phyloP scores from a whole-genome alignment of 2,888 invertebrate genomes.

The Miltochrista miniata region DNA sequence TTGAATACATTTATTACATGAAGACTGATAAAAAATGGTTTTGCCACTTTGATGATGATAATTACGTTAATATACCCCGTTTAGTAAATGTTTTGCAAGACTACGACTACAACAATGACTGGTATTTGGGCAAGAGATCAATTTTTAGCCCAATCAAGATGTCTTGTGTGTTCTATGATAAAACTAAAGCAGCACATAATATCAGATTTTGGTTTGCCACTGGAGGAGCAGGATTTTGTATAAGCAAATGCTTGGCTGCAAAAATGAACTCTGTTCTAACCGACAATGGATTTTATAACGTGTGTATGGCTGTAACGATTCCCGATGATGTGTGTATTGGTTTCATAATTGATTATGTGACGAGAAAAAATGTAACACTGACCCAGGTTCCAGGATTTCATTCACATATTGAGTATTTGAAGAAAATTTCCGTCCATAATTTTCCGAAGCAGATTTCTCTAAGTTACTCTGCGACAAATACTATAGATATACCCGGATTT shows the following conservation, averaged over 20 bases:
- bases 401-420: conserved; percentile 2
- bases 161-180: not conserved
- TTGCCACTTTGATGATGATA: conserved; percentile 97
- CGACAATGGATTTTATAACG: not conserved
- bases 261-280: not conserved
- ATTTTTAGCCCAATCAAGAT: not conserved
- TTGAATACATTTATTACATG: not conserved
- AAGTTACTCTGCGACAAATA: not conserved
- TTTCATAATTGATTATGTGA: conserved; percentile 2
- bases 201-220: conserved; percentile 1
- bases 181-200: not conserved
- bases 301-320: not conserved
- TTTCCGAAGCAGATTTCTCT: not conserved
- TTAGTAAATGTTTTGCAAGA: conserved; percentile 87
- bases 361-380: not conserved
- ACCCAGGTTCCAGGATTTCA: conserved; percentile 3
- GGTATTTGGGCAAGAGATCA: conserved; percentile 8
- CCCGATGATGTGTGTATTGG: conserved; percentile 5
- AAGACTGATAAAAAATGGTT: conserved; percentile 88
- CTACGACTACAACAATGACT: not conserved
- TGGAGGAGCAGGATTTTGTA: not conserved
- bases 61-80: conserved; percentile 93
- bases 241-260: not conserved
- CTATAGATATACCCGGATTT: not conserved
- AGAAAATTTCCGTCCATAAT: not conserved